Conservation (phyloP, 2,888 invertebrate species). For the Dioctria linearis region DNA sequence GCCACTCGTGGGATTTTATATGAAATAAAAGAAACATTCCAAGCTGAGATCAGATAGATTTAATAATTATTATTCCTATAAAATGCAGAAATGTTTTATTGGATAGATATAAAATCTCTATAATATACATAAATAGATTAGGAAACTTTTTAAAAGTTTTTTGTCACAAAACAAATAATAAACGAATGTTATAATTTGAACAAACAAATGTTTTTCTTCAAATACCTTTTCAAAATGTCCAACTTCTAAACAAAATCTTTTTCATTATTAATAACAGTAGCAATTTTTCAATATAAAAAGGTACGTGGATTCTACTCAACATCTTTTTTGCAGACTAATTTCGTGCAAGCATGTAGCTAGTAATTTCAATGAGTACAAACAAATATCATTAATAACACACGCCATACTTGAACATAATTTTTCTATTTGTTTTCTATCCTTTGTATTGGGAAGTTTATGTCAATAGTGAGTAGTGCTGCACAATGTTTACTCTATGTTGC, state of each 20-base stretch:
- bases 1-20: conserved; percentile 21
- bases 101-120: not conserved
- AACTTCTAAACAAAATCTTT: conserved; percentile 1
- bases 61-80: too few species aligned
- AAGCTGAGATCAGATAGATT: not conserved
- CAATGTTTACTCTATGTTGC: conserved; percentile 54
- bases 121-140: too few species aligned
- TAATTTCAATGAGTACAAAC: conserved; percentile 20
- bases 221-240: conserved; percentile 15
- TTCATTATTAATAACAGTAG: not conserved
- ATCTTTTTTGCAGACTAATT: conserved; percentile 1
- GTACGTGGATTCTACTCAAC: conserved; percentile 12
- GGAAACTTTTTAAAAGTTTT: too few species aligned
- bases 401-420: conserved; percentile 39
- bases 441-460: conserved; percentile 37
- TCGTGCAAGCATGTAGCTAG: conserved; percentile 5
- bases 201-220: conserved; percentile 23
- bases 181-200: conserved; percentile 31
- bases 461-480: conserved; percentile 53
- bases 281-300: not conserved
- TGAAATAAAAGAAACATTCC: conserved; percentile 26
- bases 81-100: not conserved
- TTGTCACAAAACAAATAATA: not conserved
- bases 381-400: conserved; percentile 23
- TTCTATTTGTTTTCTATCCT: not conserved